Evolutionary conservation across 37 sponge, comb jelly and placozoan species (phyloP), one percentile per base, ranked within the genome.

Genomic region (Spongilla lacustris): DNA sequence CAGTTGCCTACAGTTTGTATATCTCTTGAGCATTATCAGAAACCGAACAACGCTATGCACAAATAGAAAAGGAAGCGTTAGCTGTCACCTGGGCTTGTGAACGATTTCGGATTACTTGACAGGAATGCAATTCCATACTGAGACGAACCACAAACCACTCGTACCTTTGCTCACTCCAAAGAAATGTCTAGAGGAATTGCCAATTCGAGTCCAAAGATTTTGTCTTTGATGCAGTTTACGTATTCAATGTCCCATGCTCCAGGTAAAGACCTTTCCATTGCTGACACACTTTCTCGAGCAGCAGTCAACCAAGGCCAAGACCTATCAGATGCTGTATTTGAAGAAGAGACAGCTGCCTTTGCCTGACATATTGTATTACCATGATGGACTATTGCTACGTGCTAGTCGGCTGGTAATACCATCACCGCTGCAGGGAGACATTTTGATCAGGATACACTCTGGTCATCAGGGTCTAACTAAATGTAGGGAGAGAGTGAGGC

Each of bases 401-500:
- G 83, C 73, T n/a, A 38, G 30, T 37, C 25, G 83, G 22, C 71
- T 82, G 14, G 73, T 82, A n/a, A 82, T 82, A 31, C 83, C 74
- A 71, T n/a, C 27, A 22, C 12, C 71, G 0, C 25, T 82, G 50
- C 50, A 30, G 28, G 27, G 36, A 29, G 83, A 82, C 26, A 82
- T 82, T 27, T 36, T 81, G 81, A 38, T 2, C n/a, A 24, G 67
- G 46, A 29, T 82, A 27, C 83, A 82, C 46, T 31, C 48, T 21
- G 83, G 73, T 14, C 73, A 82, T 29, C 83, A 82, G 34, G 83
- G 83, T 38, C 36, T 72, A 38, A 82, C 83, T 2, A 82, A 82
- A 30, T 82, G 83, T 48, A 72, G 83, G 27, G 73, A 82, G 21
- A 71, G 83, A 72, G 83, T 74, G 3, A 34, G 73, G 46, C 83